Conservation (phyloP, 35 echinoderm and acorn worm genomes). For the Apostichopus parvimensis region DNA sequence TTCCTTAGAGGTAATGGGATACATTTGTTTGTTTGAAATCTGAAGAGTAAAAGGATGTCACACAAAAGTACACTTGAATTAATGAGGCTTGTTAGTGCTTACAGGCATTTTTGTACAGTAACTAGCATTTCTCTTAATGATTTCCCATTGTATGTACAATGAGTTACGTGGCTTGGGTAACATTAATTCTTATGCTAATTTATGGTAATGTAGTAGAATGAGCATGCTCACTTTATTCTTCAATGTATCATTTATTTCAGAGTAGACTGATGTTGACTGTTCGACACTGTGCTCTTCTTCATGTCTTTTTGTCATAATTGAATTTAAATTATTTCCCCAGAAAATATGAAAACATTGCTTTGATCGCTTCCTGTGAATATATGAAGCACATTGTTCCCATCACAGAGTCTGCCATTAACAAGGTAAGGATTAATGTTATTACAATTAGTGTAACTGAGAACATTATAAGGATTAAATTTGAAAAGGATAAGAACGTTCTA, state of each 20-base stretch:
- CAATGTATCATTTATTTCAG: neutral
- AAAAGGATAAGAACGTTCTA: neutral
- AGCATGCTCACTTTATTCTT: neutral
- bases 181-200: neutral
- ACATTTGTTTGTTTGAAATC: no score
- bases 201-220: neutral
- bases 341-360: constrained; percentile 92
- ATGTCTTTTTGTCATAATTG: constrained; percentile 20
- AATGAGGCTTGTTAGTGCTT: no score
- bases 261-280: neutral
- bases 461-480: neutral
- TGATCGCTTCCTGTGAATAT: constrained; percentile 94
- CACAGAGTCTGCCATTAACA: constrained; percentile 69
- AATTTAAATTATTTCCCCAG: constrained; percentile 38
- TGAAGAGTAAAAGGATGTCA: no score
- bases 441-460: no score
- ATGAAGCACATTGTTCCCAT: constrained; percentile 83
- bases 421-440: constrained; percentile 53
- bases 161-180: no score
- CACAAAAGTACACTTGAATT: no score
- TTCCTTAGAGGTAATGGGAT: no score
- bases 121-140: no score
- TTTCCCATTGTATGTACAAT: no score
- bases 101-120: no score
- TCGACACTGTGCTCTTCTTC: neutral